Evolutionary conservation across 1,140 invertebrate species (phyloP).

Genomic region (Lepidurus apus): DNA sequence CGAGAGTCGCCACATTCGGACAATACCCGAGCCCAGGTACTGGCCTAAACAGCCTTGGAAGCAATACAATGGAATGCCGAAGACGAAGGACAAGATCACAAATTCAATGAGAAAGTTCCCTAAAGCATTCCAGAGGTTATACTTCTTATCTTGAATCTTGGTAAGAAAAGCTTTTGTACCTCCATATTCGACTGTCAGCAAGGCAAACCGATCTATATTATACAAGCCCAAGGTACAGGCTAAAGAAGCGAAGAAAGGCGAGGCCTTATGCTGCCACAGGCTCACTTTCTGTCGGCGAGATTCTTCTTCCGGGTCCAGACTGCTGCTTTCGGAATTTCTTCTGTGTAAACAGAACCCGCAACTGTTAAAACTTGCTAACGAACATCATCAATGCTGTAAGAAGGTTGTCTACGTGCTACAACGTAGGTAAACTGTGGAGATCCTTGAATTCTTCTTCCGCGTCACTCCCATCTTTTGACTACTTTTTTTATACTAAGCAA

Average conservation of each 20-base stretch:
- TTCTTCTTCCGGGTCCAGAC: conserved; percentile 33
- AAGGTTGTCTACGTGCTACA: neutral
- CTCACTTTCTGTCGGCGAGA: conserved; percentile 43
- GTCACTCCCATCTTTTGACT: neutral
- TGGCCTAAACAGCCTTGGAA: conserved; percentile 79
- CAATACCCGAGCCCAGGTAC: conserved; percentile 70
- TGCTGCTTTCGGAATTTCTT: conserved; percentile 25
- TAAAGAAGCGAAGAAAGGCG: conserved; percentile 70
- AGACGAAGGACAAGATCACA: conserved; percentile 68
- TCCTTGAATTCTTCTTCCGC: conserved; percentile 9
- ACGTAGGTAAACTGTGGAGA: neutral
- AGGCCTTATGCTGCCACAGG: conserved; percentile 72
- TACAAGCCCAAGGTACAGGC: conserved; percentile 79
- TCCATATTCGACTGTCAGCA: conserved; percentile 80
- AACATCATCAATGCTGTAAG: neutral
- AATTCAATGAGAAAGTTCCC: conserved; percentile 86
- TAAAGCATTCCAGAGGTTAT: conserved; percentile 41
- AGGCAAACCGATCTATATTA: conserved; percentile 81
- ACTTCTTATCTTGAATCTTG: conserved; percentile 21
- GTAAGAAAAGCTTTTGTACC: conserved; percentile 47
- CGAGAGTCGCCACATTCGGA: conserved; percentile 89
- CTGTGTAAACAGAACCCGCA: neutral
- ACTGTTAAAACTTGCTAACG: neutral
- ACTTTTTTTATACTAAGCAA: no score
- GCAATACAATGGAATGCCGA: conserved; percentile 79